These are phyloP conservation scores for Thinocorus orbignyianus DNA, from an alignment of 2,113 vertebrate species.

Conservation along the genomic window DNA sequence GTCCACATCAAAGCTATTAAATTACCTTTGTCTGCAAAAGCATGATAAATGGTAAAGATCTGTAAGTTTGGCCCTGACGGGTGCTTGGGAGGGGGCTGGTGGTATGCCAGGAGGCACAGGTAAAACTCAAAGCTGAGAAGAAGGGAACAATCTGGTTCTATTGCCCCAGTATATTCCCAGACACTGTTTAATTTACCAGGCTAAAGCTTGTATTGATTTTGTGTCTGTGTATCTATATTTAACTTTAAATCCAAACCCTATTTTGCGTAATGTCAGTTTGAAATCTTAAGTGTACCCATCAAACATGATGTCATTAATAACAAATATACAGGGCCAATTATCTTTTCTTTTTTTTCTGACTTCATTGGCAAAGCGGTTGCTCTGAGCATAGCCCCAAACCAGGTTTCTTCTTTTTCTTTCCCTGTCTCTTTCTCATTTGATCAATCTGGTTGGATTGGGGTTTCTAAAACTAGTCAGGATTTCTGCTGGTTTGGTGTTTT, in stretches of 20 bases:
- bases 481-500: background rate
- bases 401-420: background rate
- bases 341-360: background rate
- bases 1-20: background rate
- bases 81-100: background rate
- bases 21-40: background rate
- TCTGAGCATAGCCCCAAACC: background rate
- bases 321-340: background rate
- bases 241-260: background rate
- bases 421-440: background rate
- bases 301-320: background rate
- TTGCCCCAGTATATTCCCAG: background rate
- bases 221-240: background rate
- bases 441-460: background rate
- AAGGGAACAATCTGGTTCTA: background rate
- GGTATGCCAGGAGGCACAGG: background rate
- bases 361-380: background rate
- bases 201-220: background rate
- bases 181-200: background rate
- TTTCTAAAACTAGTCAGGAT: background rate
- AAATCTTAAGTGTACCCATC: background rate
- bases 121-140: background rate
- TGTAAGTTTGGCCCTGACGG: fast-evolving
- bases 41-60: background rate
- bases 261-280: background rate